Evolutionary conservation across 92 coral and sea anemone genomes (phyloP), one percentile per base, ranked within the genome.

Genomic region (Desmophyllum pertusum): DNA sequence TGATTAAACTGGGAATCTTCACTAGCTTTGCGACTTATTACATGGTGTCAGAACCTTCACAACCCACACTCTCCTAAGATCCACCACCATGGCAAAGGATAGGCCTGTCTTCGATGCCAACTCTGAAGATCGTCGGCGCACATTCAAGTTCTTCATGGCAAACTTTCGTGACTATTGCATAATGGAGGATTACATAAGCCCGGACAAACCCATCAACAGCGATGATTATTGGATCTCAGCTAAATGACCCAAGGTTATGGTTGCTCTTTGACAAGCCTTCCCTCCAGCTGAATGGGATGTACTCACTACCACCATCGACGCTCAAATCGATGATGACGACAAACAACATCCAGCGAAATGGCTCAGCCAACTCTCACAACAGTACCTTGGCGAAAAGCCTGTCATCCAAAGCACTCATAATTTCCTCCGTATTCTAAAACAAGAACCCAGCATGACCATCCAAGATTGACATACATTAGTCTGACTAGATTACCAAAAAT

Each of bases 391-490:
- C 13, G 88, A 70, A 23, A 82, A 88, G 48, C 85, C 92, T 0
- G 57, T 88, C 19, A 88, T 78, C 0, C 88, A 88, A 35, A 50
- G 75, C 72, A 83, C 88, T 1, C 88, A 83, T 45, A 61, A 62
- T 53, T 89, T 85, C 40, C 93, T 89, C 15, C 87, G 90, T 27
- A 40, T 75, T 0, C 87, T 89, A 0, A 85, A 64, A 37, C 93
- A 85, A 52, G 84, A 76, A 31, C 89, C 77, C 1, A 85, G 88
- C 6, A 90, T 86, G 88, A 77, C 85, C 3, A 86, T 90, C 15
- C 90, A 86, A 81, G 82, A 61, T 39, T 86, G 93, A 88, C 88
- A 90, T 45, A 83, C 86, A 0, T n/a, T 50, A 6, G 86, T 90
- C n/a, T 77, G 90, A 17, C 15, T 90, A 73, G 64, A 83, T 27